Base-by-base conservation (phyloP, 2,113 vertebrate genomes). In the Zosterops lateralis region DNA sequence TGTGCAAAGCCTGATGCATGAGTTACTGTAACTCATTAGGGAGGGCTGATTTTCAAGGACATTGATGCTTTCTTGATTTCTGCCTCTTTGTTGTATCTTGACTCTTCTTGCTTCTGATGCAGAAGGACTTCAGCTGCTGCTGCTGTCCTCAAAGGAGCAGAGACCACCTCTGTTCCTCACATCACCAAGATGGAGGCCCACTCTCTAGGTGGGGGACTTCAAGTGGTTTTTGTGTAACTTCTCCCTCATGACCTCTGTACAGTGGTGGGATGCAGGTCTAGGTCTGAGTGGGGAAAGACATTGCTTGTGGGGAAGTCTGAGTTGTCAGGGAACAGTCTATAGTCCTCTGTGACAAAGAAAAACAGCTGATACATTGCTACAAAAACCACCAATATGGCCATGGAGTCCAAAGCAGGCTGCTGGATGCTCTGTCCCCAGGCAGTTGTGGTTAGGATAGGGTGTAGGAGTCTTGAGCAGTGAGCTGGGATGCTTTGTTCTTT, bases 311-410 rank as follows among this genome's bases (percentile, higher is more conserved):
- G 14, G 9, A 77, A 28, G 10, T 53, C n/a, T 66, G 51, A 38
- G 13, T 13, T 83, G n/a, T 26, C 28, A 48, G 15, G 34, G 10
- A 53, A 10, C 32, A 72, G 18, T 40, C 25, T 51, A 22, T 51
- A 45, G 25, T 47, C 20, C 13, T 45, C 20, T 0, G 2, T 16
- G 25, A 31, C 54, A 45, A 72, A 42, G 7, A 1, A 58, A 50
- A 85, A 21, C 26, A 71, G 38, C 13, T 2, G 3, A 24, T 12
- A 21, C 20, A 62, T 19, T 56, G 38, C 31, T 26, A 31, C 1
- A 6, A 32, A 71, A 92, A 40, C 25, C 13, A 36, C 34, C 0
- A 1, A 1, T 2, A 1, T 7, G 14, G 19, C 40, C 51, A 5
- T 34, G 17, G 22, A 14, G 3, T 51, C 17, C 40, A 7, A 24